Conservation (phyloP, 64 coral and sea anemone species). For the Pachyseris speciosa region DNA sequence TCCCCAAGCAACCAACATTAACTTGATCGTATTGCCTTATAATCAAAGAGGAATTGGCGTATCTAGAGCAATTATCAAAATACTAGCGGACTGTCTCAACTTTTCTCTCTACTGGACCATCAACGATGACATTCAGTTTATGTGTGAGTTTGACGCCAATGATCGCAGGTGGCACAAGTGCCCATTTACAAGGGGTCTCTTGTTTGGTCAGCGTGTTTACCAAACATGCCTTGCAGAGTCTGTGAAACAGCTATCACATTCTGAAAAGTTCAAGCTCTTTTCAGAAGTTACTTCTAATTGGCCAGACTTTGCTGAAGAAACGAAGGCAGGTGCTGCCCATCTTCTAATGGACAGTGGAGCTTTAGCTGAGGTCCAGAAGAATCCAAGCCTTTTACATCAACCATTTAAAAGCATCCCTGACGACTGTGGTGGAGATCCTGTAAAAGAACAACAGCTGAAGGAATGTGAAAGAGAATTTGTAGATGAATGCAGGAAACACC, state of each 20-base stretch:
- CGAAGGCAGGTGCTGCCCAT: not conserved
- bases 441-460: constrained; percentile 24
- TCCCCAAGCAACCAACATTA: constrained; percentile 8
- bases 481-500: constrained; percentile 3
- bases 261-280: not conserved
- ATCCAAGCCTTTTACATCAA: constrained; percentile 31
- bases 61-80: constrained; percentile 59
- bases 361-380: constrained; percentile 19
- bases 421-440: not conserved
- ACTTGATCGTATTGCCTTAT: constrained; percentile 46
- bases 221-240: constrained; percentile 30
- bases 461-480: constrained; percentile 11
- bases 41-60: constrained; percentile 62
- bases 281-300: not conserved
- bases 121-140: constrained; percentile 55
- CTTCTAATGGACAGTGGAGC: not conserved
- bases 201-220: constrained; percentile 59
- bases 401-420: constrained; percentile 2
- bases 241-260: constrained; percentile 4
- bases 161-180: constrained; percentile 47
- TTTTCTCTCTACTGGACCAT: constrained; percentile 63
- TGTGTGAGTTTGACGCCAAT: constrained; percentile 55
- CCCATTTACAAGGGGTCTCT: constrained; percentile 30
- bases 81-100: constrained; percentile 23
- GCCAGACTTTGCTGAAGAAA: constrained; percentile 7